These are phyloP conservation scores for Zhuqinia jingwanae DNA, from an alignment of 2,888 invertebrate species.

Conservation along the genomic window DNA sequence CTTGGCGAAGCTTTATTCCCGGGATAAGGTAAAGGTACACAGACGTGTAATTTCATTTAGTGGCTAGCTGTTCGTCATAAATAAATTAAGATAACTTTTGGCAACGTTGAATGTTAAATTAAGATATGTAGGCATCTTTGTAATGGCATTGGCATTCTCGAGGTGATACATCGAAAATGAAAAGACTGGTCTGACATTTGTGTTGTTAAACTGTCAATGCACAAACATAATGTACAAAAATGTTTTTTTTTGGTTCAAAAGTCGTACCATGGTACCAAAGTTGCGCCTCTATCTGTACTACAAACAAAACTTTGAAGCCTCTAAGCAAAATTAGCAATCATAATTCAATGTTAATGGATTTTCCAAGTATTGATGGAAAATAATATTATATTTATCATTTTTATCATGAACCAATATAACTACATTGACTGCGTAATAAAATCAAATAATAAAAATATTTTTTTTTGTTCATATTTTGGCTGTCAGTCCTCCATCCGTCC, in stretches of 20 bases:
- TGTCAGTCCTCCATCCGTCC: too few relatives aligned
- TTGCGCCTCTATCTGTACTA: conserved; percentile 14
- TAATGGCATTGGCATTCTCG: background rate
- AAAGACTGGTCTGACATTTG: background rate
- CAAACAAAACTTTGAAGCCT: background rate
- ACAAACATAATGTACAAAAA: too few relatives aligned
- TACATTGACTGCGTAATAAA: too few relatives aligned
- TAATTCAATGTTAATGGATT: background rate
- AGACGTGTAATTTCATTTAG: too few relatives aligned
- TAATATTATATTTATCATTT: too few relatives aligned
- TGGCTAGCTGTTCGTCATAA: too few relatives aligned
- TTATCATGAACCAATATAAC: too few relatives aligned
- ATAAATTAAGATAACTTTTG: too few relatives aligned
- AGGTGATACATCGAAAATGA: conserved; percentile 11
- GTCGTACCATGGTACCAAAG: conserved; percentile 42
- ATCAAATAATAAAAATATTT: too few relatives aligned
- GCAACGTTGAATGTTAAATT: background rate
- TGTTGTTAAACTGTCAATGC: background rate
- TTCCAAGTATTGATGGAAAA: background rate
- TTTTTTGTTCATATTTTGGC: too few relatives aligned
- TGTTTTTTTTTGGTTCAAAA: background rate
- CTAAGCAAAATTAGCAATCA: background rate
- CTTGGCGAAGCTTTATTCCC: too few relatives aligned
- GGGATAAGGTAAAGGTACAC: too few relatives aligned
- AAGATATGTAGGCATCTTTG: background rate